A percentile compares a stretch with the other conserved stretches of the same genome.
Evolutionary conservation across 2,797 vertebrate species (phyloP).

Genomic region (Pangasius macronema): DNA sequence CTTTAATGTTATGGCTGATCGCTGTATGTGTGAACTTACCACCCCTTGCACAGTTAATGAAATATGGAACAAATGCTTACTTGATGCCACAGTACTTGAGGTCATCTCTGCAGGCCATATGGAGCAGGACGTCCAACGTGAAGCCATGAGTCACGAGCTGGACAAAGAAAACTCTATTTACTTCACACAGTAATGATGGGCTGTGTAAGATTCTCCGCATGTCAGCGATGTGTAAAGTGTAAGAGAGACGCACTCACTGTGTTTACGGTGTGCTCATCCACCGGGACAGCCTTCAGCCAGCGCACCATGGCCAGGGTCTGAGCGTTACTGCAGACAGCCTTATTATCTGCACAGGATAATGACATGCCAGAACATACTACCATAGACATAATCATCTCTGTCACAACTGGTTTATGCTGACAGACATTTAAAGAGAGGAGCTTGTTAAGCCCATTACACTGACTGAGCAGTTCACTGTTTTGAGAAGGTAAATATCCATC

Average conservation of each 20-base stretch:
- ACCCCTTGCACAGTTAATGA: neutral
- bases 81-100: conserved; percentile 82
- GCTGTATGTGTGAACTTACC: neutral
- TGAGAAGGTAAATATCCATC: neutral
- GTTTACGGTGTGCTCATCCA: conserved; percentile 76
- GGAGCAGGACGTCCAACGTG: conserved; percentile 79
- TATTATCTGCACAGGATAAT: conserved; percentile 45
- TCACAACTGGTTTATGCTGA: neutral
- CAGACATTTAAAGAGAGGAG: neutral
- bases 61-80: conserved; percentile 64
- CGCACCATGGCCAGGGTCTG: conserved; percentile 62
- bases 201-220: neutral
- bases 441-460: neutral
- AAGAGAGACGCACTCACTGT: conserved; percentile 68
- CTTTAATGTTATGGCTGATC: no score
- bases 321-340: conserved; percentile 5
- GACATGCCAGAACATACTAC: neutral
- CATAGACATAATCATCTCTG: neutral
- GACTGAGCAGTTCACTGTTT: neutral
- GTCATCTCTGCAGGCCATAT: conserved; percentile 79
- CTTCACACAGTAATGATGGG: conserved; percentile 1
- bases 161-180: conserved; percentile 25
- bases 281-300: conserved; percentile 78
- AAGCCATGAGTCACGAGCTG: conserved; percentile 82
- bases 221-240: neutral